A percentile compares a stretch with the other conserved stretches of the same genome.
These are phyloP conservation scores for Percopsis omiscomaycus DNA, from an alignment of 2,797 vertebrate species.

Conservation along the genomic window DNA sequence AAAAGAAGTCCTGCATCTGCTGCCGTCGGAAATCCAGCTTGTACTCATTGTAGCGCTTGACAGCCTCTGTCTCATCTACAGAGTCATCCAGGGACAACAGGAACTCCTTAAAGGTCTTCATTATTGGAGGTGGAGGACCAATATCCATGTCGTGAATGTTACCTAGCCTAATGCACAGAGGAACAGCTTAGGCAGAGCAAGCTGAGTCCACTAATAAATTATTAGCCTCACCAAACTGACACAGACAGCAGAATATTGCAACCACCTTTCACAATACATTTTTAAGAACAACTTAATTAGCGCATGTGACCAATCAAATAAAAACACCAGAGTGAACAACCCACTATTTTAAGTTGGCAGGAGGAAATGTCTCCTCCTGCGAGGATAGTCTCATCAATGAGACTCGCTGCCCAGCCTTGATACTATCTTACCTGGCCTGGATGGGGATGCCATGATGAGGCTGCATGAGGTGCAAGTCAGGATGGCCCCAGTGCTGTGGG, in stretches of 20 bases:
- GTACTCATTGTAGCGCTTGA: constrained; percentile 94
- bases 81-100: constrained; percentile 91
- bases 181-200: not conserved
- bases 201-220: not conserved
- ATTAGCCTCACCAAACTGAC: no score
- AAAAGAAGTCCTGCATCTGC: constrained; percentile 97
- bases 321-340: no score
- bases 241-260: no score
- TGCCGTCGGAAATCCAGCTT: constrained; percentile 93
- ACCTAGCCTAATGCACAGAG: constrained; percentile 78
- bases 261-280: no score
- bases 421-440: constrained; percentile 85
- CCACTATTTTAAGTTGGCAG: no score
- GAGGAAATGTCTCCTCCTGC: no score
- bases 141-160: constrained; percentile 91
- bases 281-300: no score
- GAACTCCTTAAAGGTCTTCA: constrained; percentile 96
- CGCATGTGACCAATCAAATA: no score
- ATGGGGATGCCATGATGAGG: constrained; percentile 91
- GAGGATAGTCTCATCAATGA: no score
- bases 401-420: not conserved
- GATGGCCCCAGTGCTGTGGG: constrained; percentile 93
- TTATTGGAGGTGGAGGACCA: constrained; percentile 85
- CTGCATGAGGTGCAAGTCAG: constrained; percentile 90
- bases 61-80: constrained; percentile 92